A percentile compares a stretch with the other conserved stretches of the same genome.
These are phyloP conservation scores for Vanessa atalanta DNA, from an alignment of 1,140 invertebrate species.

Conservation along the genomic window DNA sequence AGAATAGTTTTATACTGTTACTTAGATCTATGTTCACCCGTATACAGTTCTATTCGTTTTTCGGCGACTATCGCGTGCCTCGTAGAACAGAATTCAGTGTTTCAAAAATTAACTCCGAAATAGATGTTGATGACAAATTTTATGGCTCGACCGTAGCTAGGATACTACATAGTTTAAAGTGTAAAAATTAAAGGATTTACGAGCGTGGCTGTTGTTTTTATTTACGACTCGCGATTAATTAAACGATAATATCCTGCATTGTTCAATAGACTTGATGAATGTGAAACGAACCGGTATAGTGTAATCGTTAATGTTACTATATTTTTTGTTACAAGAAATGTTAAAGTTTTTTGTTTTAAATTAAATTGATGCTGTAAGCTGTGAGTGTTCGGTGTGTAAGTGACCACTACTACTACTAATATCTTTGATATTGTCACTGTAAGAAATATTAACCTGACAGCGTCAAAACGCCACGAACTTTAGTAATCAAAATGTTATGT, in stretches of 20 bases:
- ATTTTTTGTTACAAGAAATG: background rate
- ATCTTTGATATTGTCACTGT: too few relatives aligned
- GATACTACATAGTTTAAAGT: constrained; percentile 35
- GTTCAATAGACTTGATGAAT: constrained; percentile 29
- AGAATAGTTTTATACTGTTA: too few relatives aligned
- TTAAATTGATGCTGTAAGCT: too few relatives aligned
- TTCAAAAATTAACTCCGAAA: constrained; percentile 3
- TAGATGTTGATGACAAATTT: constrained; percentile 48
- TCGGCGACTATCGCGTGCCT: constrained; percentile 24
- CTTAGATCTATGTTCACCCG: too few relatives aligned
- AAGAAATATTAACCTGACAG: too few relatives aligned
- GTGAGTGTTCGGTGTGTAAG: too few relatives aligned
- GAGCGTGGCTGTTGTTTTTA: constrained; percentile 35
- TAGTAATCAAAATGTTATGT: too few relatives aligned
- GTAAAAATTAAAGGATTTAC: constrained; percentile 45
- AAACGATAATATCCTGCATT: constrained; percentile 41
- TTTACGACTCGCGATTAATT: constrained; percentile 43
- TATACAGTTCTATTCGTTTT: background rate
- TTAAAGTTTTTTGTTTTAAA: too few relatives aligned
- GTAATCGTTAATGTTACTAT: background rate
- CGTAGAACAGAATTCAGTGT: constrained; percentile 18
- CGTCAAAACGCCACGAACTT: too few relatives aligned
- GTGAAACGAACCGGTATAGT: constrained; percentile 13
- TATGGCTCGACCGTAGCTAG: constrained; percentile 23
- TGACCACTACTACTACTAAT: too few relatives aligned